phyloP scores from a whole-genome alignment of 2,888 invertebrate genomes.

The Enchytraeus crypticus region DNA sequence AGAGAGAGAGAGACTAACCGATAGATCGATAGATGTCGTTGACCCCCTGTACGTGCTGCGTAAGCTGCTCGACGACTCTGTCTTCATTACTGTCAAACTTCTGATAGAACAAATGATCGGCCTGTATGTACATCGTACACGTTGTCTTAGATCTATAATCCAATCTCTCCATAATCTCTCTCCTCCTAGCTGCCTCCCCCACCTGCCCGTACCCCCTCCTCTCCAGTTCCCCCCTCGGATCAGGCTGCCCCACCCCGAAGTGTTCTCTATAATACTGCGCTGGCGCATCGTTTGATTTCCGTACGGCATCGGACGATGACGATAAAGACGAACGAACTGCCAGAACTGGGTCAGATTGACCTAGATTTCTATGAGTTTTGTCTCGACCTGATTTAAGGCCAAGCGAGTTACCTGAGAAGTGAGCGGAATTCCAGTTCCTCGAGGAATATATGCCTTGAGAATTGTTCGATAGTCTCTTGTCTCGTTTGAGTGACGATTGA shows the following conservation, averaged over 20 bases:
- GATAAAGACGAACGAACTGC: too few species aligned
- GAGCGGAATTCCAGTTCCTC: too few species aligned
- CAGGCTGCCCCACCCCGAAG: too few species aligned
- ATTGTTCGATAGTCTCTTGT: too few species aligned
- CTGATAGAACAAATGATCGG: constrained; percentile 35
- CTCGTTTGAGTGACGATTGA: too few species aligned
- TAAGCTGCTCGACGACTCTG: constrained; percentile 89
- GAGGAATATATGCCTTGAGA: too few species aligned
- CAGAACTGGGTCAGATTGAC: background rate
- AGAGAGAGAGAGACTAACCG: constrained; percentile 42
- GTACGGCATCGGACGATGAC: too few species aligned
- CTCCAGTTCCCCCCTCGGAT: background rate
- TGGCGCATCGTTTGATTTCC: too few species aligned
- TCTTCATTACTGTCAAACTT: constrained; percentile 57
- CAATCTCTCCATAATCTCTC: constrained; percentile 57
- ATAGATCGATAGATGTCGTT: constrained; percentile 55
- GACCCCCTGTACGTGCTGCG: constrained; percentile 83
- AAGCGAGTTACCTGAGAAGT: too few species aligned
- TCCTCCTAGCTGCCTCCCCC: constrained; percentile 2
- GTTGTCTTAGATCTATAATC: constrained; percentile 72
- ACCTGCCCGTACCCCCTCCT: background rate
- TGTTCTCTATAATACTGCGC: too few species aligned
- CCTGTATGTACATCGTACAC: constrained; percentile 37
- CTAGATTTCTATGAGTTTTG: too few species aligned
- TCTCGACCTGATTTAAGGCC: too few species aligned